Base-by-base conservation (phyloP, 2,888 invertebrate genomes). In the Drosophila helvetica region DNA sequence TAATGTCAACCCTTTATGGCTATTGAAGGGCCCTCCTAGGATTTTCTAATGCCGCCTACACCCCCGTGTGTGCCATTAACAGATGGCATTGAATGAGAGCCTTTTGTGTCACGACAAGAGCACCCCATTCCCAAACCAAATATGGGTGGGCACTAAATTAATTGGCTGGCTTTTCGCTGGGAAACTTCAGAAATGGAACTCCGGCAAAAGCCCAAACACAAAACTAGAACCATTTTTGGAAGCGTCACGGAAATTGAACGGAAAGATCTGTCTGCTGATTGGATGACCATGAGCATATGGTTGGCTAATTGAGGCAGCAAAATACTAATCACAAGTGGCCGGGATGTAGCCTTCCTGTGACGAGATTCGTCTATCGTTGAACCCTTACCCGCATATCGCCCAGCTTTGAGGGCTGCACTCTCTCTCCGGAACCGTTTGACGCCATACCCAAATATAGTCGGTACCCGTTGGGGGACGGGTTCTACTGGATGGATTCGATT, bases 361-460 rank as follows among this genome's bases (percentile, higher is more conserved):
- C 12, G 18, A 47, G 27, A 56, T 57, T 27, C 9, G 38, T n/a
- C 42, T 17, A 33, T 9, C 12, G 5, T 43, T 9, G 25, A 10
- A 52, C 18, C 45, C 92, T 91, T 89, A 93, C 93, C 91, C 93
- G 93, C 91, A 93, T 92, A 86, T 92, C 91, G 43, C 90, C 89
- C 78, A 93, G 88, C 90, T 91, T 92, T 80, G 93, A 93, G 76
- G 77, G 88, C 22, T 22, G 22, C 80, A 92, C 92, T 65, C 74
- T 80, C 67, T 84, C 81, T 67, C 80, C 74, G 64, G 86, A 86
- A 82, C 89, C 90, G 90, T 91, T 89, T 90, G 92, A 91, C 86
- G 92, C 89, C 92, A 92, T 92, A 78, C 68, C 82, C 88, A 86
- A 88, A 90, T 86, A 71, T 61, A 88, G 80, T 64, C 42, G 17